A percentile compares a stretch with the other conserved stretches of the same genome.
phyloP scores from a whole-genome alignment of 1,140 invertebrate species.

The Euschistus heros region DNA sequence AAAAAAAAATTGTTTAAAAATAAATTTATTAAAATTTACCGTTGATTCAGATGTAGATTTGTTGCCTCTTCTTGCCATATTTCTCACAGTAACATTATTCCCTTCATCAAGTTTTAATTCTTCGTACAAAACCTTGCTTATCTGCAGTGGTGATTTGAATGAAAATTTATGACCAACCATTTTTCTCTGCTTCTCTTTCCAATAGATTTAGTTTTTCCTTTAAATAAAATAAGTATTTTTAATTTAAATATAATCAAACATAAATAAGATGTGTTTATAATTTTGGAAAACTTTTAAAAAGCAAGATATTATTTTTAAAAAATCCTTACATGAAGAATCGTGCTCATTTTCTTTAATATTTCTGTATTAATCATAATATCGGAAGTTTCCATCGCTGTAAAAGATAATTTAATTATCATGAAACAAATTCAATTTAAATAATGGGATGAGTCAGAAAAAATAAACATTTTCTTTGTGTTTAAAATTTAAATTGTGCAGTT shows the following conservation, averaged over 20 bases:
- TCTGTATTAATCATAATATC: constrained; percentile 38
- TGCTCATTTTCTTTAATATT: constrained; percentile 37
- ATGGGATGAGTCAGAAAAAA: too few species aligned
- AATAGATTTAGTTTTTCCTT: constrained; percentile 35
- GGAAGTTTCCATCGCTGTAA: constrained; percentile 38
- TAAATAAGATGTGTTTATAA: background rate
- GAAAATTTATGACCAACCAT: constrained; percentile 40
- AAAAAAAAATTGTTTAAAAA: too few species aligned
- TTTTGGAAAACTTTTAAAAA: background rate
- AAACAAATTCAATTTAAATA: background rate
- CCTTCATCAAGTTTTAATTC: constrained; percentile 42
- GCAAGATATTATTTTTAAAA: background rate
- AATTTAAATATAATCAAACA: background rate
- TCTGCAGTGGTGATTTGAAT: constrained; percentile 41
- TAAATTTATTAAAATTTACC: constrained; percentile 30
- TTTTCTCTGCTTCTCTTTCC: constrained; percentile 38
- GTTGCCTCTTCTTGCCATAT: constrained; percentile 37
- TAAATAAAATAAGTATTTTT: constrained; percentile 23
- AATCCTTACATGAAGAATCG: constrained; percentile 21
- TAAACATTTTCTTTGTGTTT: too few species aligned
- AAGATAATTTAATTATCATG: background rate
- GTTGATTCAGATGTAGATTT: constrained; percentile 46
- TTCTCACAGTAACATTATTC: constrained; percentile 36
- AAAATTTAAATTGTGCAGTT: too few species aligned
- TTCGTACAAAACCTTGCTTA: constrained; percentile 44